Conservation (phyloP, 2,888 invertebrate genomes). For the Cerastis rubricosa region DNA sequence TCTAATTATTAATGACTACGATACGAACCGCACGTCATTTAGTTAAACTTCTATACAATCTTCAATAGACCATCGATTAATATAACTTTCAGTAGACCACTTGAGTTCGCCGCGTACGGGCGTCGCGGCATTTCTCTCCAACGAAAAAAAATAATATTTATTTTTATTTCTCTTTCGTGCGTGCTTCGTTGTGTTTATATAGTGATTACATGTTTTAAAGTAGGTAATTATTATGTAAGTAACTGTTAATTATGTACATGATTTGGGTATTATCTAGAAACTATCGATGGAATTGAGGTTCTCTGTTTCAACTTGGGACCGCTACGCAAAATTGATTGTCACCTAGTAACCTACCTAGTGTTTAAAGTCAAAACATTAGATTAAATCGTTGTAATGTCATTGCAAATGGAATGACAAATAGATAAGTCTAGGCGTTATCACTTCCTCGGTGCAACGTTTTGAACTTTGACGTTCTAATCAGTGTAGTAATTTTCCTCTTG, state of each 20-base stretch:
- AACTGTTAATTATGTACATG: constrained; percentile 1
- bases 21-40: constrained; percentile 11
- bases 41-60: not conserved
- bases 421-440: constrained; percentile 41
- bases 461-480: constrained; percentile 35
- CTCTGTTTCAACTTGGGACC: constrained; percentile 36
- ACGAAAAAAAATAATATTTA: constrained; percentile 9
- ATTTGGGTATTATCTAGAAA: constrained; percentile 33
- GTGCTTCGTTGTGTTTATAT: constrained; percentile 31
- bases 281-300: not conserved
- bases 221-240: constrained; percentile 34
- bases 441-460: constrained; percentile 24
- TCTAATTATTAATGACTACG: constrained; percentile 8
- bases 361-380: constrained; percentile 28
- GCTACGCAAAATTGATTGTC: not conserved
- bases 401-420: constrained; percentile 38
- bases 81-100: constrained; percentile 24
- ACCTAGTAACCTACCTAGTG: not conserved
- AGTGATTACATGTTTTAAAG: constrained; percentile 48
- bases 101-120: constrained; percentile 14
- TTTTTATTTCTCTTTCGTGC: constrained; percentile 20
- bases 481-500: constrained; percentile 2
- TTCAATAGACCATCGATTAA: too few species aligned
- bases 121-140: constrained; percentile 5
- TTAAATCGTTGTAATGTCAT: constrained; percentile 42